phyloP scores from a whole-genome alignment of 2,113 vertebrate genomes.

The Tauraco erythrolophus region DNA sequence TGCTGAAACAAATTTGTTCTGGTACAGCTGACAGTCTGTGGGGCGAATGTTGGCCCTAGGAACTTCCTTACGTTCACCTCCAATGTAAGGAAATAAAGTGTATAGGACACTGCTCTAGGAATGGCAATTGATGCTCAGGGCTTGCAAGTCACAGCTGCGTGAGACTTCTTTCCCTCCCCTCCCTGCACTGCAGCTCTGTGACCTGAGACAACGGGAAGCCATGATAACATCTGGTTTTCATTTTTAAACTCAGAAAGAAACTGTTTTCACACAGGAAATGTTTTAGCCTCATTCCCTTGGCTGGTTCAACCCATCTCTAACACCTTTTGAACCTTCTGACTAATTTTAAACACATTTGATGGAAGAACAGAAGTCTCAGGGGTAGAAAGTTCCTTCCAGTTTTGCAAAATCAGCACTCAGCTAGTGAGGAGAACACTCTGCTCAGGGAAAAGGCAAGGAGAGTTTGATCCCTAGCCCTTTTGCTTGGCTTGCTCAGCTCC shows the following conservation, averaged over 20 bases:
- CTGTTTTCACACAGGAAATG: background rate
- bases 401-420: background rate
- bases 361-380: background rate
- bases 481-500: background rate
- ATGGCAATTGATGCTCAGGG: background rate
- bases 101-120: background rate
- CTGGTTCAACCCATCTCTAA: background rate
- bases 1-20: background rate
- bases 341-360: background rate
- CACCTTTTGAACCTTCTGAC: background rate
- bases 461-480: background rate
- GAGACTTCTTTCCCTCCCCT: background rate
- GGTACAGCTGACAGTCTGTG: background rate
- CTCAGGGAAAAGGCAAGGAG: background rate
- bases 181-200: background rate
- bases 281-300: background rate
- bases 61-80: background rate
- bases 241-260: background rate
- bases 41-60: background rate
- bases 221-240: background rate
- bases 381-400: background rate
- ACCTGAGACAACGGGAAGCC: background rate
- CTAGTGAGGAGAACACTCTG: background rate
- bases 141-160: background rate
- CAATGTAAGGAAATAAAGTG: background rate